Evolutionary conservation across 2,888 invertebrate genomes (phyloP).

Genomic region (Parthenolecanium corni): DNA sequence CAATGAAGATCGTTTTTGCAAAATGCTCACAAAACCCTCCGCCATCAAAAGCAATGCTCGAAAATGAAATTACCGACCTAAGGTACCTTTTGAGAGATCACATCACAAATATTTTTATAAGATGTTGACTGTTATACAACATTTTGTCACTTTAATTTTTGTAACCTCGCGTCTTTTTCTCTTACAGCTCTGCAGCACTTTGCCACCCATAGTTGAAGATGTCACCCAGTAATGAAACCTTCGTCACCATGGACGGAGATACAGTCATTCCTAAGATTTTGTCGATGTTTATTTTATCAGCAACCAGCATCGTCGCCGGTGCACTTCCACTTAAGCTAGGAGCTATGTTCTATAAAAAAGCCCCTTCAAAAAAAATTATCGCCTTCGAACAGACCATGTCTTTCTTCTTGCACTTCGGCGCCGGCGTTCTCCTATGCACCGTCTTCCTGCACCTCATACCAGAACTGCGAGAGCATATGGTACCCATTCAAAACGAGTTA

Average conservation of each 20-base stretch:
- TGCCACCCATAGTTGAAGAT: too few species aligned
- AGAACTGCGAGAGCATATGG: constrained; percentile 49
- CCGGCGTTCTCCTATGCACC: constrained; percentile 52
- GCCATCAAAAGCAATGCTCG: too few species aligned
- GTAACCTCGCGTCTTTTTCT: too few species aligned
- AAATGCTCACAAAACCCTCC: too few species aligned
- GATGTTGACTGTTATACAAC: too few species aligned
- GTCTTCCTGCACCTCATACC: constrained; percentile 54
- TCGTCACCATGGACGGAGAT: background rate
- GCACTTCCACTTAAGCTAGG: constrained; percentile 4
- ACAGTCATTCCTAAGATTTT: constrained; percentile 3
- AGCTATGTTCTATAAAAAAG: background rate
- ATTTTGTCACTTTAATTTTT: too few species aligned
- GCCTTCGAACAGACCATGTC: constrained; percentile 22
- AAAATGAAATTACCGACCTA: too few species aligned
- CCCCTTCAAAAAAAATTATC: background rate
- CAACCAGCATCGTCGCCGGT: constrained; percentile 4
- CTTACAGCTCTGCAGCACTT: too few species aligned
- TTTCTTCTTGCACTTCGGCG: constrained; percentile 46
- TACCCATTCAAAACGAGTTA: constrained; percentile 35
- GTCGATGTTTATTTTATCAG: background rate
- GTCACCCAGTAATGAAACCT: too few species aligned
- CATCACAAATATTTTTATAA: too few species aligned
- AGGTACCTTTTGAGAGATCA: too few species aligned
- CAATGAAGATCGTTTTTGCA: too few species aligned